Evolutionary conservation across 2,888 invertebrate species (phyloP).

Genomic region (Trichopoda pennipes): DNA sequence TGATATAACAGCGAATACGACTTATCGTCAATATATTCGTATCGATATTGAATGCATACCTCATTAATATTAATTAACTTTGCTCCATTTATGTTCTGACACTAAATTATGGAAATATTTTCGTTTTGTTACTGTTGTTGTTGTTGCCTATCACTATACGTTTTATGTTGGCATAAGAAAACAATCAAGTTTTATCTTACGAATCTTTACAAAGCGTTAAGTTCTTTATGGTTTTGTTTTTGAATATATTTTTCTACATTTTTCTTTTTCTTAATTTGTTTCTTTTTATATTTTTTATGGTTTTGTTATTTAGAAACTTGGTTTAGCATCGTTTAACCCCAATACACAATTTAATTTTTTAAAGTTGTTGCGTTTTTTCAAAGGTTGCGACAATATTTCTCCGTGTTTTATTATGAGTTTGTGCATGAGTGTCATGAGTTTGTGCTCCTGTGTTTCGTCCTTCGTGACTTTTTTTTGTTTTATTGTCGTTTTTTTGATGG

Average conservation of each 20-base stretch:
- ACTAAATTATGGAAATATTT: conserved; percentile 23
- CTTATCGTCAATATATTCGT: no score
- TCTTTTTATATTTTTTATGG: conserved; percentile 37
- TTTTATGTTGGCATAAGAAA: conserved; percentile 39
- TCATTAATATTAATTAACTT: conserved; percentile 6
- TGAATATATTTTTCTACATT: conserved; percentile 46
- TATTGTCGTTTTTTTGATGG: conserved; percentile 41
- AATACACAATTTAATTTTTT: conserved; percentile 72
- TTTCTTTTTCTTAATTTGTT: conserved; percentile 65
- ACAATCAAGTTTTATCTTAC: conserved; percentile 36
- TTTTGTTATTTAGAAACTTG: conserved; percentile 58
- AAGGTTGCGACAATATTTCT: no score
- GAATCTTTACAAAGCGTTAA: conserved; percentile 53
- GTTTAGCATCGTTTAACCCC: conserved; percentile 71
- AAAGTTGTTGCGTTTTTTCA: conserved; percentile 27
- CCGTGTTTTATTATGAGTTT: neutral
- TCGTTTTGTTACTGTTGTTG: conserved; percentile 8
- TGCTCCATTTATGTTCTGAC: conserved; percentile 21
- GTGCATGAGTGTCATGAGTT: conserved; percentile 12
- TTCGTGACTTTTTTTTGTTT: conserved; percentile 41
- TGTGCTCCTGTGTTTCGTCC: no score
- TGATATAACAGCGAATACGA: no score
- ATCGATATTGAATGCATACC: no score
- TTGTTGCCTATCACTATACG: conserved; percentile 18
- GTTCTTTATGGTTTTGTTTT: conserved; percentile 53